phyloP scores from a whole-genome alignment of 2,888 invertebrate genomes.

The Nowickia ferox region DNA sequence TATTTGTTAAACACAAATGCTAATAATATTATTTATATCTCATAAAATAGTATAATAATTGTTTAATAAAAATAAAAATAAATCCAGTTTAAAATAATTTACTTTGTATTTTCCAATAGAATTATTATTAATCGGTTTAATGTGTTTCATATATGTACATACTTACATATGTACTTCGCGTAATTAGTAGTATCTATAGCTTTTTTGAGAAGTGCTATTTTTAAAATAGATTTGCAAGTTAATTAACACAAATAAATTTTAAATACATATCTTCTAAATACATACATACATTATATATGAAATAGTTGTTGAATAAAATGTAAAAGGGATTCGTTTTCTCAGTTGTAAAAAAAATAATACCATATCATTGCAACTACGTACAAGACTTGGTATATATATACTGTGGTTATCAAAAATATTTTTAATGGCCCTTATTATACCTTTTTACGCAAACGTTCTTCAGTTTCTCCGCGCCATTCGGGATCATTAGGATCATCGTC shows the following conservation, averaged over 20 bases:
- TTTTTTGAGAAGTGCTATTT: constrained; percentile 51
- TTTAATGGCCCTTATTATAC: constrained; percentile 55
- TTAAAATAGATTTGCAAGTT: constrained; percentile 55
- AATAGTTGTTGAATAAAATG: constrained; percentile 41
- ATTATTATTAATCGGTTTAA: constrained; percentile 33
- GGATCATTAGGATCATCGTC: constrained; percentile 94
- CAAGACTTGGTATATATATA: constrained; percentile 58
- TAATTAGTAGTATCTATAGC: constrained; percentile 30
- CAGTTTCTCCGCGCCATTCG: constrained; percentile 87
- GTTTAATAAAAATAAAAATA: constrained; percentile 52
- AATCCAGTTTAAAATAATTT: constrained; percentile 64
- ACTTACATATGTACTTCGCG: constrained; percentile 29
- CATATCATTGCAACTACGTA: constrained; percentile 63
- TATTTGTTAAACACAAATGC: constrained; percentile 54
- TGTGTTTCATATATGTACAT: constrained; percentile 35
- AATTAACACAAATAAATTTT: constrained; percentile 63
- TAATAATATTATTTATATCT: constrained; percentile 22
- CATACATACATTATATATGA: constrained; percentile 42
- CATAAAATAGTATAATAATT: constrained; percentile 42
- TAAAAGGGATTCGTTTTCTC: constrained; percentile 41
- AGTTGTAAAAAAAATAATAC: constrained; percentile 52
- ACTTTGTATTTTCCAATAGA: constrained; percentile 67
- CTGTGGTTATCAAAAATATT: constrained; percentile 30
- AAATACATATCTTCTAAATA: constrained; percentile 41
- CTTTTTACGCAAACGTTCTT: constrained; percentile 72